These are phyloP conservation scores for Barypeithes pellucidus DNA, from an alignment of 2,888 invertebrate genomes.

Conservation along the genomic window DNA sequence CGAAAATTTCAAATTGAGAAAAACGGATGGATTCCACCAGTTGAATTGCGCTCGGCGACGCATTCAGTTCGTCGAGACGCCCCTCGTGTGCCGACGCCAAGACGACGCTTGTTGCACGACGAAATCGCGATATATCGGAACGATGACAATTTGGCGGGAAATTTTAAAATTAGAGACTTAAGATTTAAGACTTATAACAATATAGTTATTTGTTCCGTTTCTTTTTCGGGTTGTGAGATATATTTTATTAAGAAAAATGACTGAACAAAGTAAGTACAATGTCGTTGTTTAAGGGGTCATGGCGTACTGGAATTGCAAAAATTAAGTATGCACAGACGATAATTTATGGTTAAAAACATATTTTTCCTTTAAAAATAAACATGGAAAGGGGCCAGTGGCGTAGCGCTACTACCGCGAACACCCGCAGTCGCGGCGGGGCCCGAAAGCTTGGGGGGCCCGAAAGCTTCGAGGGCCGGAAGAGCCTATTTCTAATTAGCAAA, in stretches of 20 bases:
- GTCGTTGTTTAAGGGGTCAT: too few species aligned
- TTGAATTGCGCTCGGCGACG: slow-evolving; percentile 43
- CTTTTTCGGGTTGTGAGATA: not conserved
- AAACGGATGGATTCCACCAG: slow-evolving; percentile 38
- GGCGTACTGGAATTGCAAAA: too few species aligned
- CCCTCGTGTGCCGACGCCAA: slow-evolving; percentile 15
- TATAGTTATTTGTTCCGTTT: not conserved
- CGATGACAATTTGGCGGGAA: slow-evolving; percentile 28
- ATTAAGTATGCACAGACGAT: too few species aligned
- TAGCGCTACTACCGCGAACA: too few species aligned
- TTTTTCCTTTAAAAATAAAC: too few species aligned
- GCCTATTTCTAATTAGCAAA: too few species aligned
- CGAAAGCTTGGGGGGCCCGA: too few species aligned
- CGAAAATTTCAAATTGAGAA: slow-evolving; percentile 2
- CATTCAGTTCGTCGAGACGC: slow-evolving; percentile 31
- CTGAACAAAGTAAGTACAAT: slow-evolving; percentile 14
- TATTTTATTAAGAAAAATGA: slow-evolving; percentile 1
- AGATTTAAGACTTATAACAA: too few species aligned
- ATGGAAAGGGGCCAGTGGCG: too few species aligned
- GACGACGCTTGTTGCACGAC: not conserved
- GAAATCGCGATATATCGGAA: slow-evolving; percentile 7
- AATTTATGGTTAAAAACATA: too few species aligned
- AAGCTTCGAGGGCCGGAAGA: too few species aligned
- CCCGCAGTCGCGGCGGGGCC: too few species aligned
- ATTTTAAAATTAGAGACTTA: slow-evolving; percentile 14